Base-by-base conservation (phyloP, 2,797 vertebrate species). In the Poecilia picta region DNA sequence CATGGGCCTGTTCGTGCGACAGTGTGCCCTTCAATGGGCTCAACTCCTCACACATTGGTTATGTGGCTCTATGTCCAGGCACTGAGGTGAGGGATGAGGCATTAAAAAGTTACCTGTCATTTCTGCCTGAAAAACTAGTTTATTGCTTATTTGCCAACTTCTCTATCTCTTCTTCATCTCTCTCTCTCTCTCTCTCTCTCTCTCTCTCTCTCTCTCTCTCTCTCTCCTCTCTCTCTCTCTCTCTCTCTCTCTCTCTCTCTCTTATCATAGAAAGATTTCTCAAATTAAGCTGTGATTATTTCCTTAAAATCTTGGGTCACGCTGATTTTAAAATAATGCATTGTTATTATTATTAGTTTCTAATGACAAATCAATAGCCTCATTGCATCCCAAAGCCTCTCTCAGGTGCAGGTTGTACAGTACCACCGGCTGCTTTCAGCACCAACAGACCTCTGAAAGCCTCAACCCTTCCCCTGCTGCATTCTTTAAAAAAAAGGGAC, bases 401-500 rank as follows among this genome's bases (percentile, higher is more conserved):
- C 39, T 76, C 41, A 39, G 25, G 31, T 64, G 57, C 74, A 31
- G 2, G 45, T 80, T 71, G 36, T 68, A 68, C 72, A 28, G 57
- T 66, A 39, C n/a, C n/a, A 51, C 76, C 53, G 82, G 6, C 43
- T 81, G 79, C 74, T 84, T 74, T 80, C 72, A 81, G 66, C 76
- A 72, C 8, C 64, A 66, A 74, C 57, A 73, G 13, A 83, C 46
- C 81, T 49, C 66, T 77, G 57, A 79, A 75, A 89, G 46, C 74
- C 39, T 71, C 55, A 46, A 15, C 64, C 64, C 39, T 33, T 20
- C 68, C n/a, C 64, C 75, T 79, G 39, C 66, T 78, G 28, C 59
- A 45, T 80, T 79, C 82, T 87, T 83, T 12, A 2, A 77, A 28
- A 64, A 85, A 86, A 45, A 45, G 12, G 79, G 47, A 72, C 68